Base-by-base conservation (phyloP, 1,140 invertebrate species). In the Homalodisca vitripennis region DNA sequence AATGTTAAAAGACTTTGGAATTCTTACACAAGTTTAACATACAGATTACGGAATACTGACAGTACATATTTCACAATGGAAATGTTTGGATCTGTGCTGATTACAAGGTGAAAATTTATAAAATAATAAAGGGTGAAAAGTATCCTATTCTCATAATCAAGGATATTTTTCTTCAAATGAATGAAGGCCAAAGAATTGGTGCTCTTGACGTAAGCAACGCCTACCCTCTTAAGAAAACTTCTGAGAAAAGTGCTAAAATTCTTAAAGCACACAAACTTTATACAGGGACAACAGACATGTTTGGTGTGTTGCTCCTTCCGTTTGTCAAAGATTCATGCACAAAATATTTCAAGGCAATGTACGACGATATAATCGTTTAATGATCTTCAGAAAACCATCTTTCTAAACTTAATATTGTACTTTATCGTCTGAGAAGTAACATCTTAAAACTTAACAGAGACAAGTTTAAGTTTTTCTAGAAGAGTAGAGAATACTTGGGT, bases 31-130 rank as follows among this genome's bases (percentile, higher is more conserved):
- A 71, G 20, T 68, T n/a, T 72, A 78, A 68, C 75, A 75, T n/a
- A n/a, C n/a, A n/a, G n/a, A n/a, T n/a, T n/a, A n/a, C n/a, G n/a
- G n/a, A n/a, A n/a, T n/a, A n/a, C n/a, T n/a, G n/a, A n/a, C n/a
- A n/a, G n/a, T n/a, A n/a, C n/a, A n/a, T n/a, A n/a, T n/a, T n/a
- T n/a, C n/a, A n/a, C n/a, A n/a, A n/a, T n/a, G n/a, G 74, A 32
- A 63, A 55, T n/a, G 71, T 82, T 10, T 63, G 78, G 26, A 70
- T 77, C 0, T 74, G 77, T 69, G 76, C 71, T 24, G 77, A 81
- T 66, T 80, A 73, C 55, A 74, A 74, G 68, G 34, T 69, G 0
- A 51, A 27, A 20, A 22, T 75, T 13, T 70, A 71, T 71, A 72
- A n/a, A 51, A 22, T 26, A 32, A 66, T 66, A 6, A 51, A 66